phyloP scores from a whole-genome alignment of 2,113 vertebrate genomes.

The Zosterops hypoxanthus region DNA sequence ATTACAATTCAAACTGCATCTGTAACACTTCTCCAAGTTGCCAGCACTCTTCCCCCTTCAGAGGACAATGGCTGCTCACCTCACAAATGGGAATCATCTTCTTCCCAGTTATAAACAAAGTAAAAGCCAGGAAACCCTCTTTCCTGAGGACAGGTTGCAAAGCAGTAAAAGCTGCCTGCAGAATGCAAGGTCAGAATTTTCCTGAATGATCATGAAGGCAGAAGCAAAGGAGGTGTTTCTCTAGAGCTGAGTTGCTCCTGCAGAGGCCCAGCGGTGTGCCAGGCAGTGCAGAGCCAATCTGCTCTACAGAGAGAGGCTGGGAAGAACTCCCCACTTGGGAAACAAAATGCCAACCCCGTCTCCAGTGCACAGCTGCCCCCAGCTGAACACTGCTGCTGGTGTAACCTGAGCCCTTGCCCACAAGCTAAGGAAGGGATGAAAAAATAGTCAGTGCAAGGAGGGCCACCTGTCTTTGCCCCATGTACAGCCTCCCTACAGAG shows the following conservation, averaged over 20 bases:
- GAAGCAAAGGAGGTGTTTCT: not conserved
- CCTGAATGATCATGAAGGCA: not conserved
- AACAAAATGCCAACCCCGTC: not conserved
- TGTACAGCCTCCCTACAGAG: not conserved
- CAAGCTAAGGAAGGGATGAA: not conserved
- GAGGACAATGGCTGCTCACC: not conserved
- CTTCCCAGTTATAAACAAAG: not conserved
- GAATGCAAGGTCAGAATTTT: not conserved
- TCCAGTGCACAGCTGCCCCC: not conserved
- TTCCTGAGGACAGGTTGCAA: not conserved
- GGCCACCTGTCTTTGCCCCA: not conserved
- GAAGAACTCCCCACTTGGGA: not conserved
- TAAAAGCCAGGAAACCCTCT: not conserved
- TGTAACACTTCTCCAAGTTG: not conserved
- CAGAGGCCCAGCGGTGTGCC: not conserved
- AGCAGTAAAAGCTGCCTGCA: not conserved
- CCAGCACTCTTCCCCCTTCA: not conserved
- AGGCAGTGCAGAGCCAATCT: not conserved
- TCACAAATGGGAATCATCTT: not conserved
- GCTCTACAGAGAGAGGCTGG: not conserved
- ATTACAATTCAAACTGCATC: not conserved
- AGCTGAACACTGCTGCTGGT: not conserved
- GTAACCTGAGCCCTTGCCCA: not conserved
- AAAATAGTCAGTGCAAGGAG: accelerated
- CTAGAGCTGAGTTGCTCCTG: accelerated